Conservation (phyloP, 2,113 vertebrate species). For the Eidolon helvum region DNA sequence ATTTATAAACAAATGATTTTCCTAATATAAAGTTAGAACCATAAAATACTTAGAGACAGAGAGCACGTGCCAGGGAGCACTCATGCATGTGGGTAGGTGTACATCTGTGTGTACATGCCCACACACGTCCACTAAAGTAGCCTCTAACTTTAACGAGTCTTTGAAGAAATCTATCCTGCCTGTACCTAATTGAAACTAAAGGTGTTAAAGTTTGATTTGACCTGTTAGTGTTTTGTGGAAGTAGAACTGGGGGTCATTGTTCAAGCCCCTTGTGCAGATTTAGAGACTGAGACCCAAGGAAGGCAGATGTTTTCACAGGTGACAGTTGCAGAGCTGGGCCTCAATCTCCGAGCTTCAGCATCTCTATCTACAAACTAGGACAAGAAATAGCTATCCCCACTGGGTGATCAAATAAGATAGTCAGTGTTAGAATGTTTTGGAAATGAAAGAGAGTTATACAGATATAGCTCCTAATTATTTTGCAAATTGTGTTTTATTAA, state of each 20-base stretch:
- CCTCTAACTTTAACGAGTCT: background rate
- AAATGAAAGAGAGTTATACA: background rate
- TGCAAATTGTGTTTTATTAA: background rate
- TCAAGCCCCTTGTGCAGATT: background rate
- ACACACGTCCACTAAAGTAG: background rate
- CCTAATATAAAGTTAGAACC: background rate
- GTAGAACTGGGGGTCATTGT: background rate
- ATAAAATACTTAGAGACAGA: background rate
- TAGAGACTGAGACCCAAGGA: background rate
- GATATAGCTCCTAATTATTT: background rate
- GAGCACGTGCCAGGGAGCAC: no score
- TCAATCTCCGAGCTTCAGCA: background rate
- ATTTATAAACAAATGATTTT: background rate
- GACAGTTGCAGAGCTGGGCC: background rate
- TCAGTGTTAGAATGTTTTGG: background rate
- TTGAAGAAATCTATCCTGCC: background rate
- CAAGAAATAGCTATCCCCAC: background rate
- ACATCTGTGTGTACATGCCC: rapidly evolving
- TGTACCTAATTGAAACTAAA: background rate
- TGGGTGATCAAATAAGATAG: background rate
- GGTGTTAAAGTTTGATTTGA: rapidly evolving
- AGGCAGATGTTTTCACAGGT: background rate
- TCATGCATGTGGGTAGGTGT: rapidly evolving
- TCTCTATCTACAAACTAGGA: background rate
- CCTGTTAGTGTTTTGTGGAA: background rate